Evolutionary conservation across 2,888 invertebrate species (phyloP), one percentile per base, ranked within the genome.

Genomic region (Chaetogeoica ovagalla): DNA sequence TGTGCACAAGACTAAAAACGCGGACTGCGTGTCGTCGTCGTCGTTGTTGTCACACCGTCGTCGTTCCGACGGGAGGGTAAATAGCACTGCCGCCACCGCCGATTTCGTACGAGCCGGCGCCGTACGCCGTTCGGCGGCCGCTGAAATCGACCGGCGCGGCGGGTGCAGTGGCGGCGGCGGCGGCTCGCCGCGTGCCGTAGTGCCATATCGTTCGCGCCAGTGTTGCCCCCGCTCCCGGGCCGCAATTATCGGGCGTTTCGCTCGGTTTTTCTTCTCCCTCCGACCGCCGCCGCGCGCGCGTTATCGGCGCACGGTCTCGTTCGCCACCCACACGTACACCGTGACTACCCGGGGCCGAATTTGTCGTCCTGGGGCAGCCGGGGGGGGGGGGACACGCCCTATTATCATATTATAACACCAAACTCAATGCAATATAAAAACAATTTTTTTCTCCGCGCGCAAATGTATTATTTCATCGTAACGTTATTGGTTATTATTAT

Each of bases 1-100:
- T 62, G 69, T 77, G 77, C 77, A 77, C 69, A 70, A 70, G 60
- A 77, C 77, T 77, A 37, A 70, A 55, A 70, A 55, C 48, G 69
- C 76, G 74, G n/a, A 43, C 23, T 9, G 39, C 21, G 63, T 73
- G 15, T 21, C 8, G 73, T n/a, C 9, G 63, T n/a, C 62, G 15
- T 21, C 8, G 73, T 13, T 5, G 63, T n/a, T 9, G 21, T 48
- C 43, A 23, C 74, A 39, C 2, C 39, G 65, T 63, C 59, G 63
- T 9, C 43, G 39, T 39, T 57, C 17, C 48, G 68, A 59, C n/a
- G 48, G 66, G 69, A 52, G 69, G 69, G 69, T 62, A 76, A 60
- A 73, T 59, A 62, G 23, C 30, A 15, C 62, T 19, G 21, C 57
- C 65, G 65, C 73, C 48, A 21, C 21, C 48, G 30, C 43, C 57